Percentiles rank a stretch among this genome's conserved stretches.
Evolutionary conservation across 2,797 vertebrate genomes (phyloP).

Genomic region (Picus viridis): DNA sequence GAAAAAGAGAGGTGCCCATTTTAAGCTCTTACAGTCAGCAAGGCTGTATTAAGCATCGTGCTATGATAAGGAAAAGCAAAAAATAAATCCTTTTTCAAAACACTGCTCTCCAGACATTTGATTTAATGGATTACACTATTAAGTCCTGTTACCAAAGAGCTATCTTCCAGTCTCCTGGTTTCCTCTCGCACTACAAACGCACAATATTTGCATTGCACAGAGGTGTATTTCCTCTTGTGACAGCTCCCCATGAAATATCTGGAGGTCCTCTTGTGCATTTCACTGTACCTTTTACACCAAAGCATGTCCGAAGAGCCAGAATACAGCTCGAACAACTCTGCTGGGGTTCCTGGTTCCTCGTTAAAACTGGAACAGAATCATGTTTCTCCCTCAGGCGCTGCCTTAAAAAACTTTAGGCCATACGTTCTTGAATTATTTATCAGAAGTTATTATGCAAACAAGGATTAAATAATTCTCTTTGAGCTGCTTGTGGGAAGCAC

Average conservation of each 20-base stretch:
- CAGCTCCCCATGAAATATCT: slow-evolving; percentile 13
- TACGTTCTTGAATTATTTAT: slow-evolving; percentile 78
- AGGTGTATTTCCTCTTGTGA: slow-evolving; percentile 7
- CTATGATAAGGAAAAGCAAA: background rate
- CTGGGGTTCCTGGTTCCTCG: slow-evolving; percentile 49
- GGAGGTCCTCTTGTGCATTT: background rate
- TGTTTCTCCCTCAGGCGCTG: slow-evolving; percentile 69
- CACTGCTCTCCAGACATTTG: background rate
- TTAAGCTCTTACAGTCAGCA: slow-evolving; percentile 2
- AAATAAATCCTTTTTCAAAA: background rate
- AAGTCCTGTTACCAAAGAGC: slow-evolving; percentile 12
- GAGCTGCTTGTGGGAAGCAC: slow-evolving; percentile 70
- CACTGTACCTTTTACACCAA: slow-evolving; percentile 45
- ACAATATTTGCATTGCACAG: background rate
- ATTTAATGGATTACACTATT: slow-evolving; percentile 40
- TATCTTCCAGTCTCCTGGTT: slow-evolving; percentile 24
- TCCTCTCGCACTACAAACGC: background rate
- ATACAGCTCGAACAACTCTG: slow-evolving; percentile 42
- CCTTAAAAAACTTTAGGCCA: slow-evolving; percentile 63
- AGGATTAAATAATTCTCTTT: slow-evolving; percentile 88
- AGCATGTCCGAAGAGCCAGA: background rate
- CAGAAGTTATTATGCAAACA: slow-evolving; percentile 82
- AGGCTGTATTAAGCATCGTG: slow-evolving; percentile 15
- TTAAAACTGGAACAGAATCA: slow-evolving; percentile 62
- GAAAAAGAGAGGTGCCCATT: background rate